phyloP scores from a whole-genome alignment of 2,888 invertebrate genomes.

The Polietes domitor region DNA sequence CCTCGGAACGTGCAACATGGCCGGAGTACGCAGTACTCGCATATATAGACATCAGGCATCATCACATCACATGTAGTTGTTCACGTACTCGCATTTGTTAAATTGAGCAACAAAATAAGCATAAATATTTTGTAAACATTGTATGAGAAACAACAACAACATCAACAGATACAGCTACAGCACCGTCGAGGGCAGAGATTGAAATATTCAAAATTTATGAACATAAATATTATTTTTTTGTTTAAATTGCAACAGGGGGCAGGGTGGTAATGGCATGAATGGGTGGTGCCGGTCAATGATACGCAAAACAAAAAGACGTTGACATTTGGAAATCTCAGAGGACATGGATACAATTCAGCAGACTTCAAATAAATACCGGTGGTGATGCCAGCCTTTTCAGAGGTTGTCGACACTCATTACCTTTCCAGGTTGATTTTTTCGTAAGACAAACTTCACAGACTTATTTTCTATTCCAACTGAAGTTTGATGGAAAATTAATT shows the following conservation, averaged over 20 bases:
- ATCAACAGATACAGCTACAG: not conserved
- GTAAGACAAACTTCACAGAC: too few relatives aligned
- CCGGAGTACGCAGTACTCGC: not conserved
- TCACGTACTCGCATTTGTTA: not conserved
- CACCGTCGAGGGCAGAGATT: not conserved
- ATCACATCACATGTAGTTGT: not conserved
- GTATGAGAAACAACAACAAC: not conserved
- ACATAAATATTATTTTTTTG: not conserved
- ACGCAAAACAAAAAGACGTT: too few relatives aligned
- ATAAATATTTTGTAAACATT: slow-evolving; percentile 9
- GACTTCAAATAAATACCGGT: too few relatives aligned
- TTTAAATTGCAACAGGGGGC: not conserved
- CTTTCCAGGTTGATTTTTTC: too few relatives aligned
- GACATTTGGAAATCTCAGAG: too few relatives aligned
- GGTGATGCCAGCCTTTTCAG: too few relatives aligned
- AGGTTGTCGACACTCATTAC: too few relatives aligned
- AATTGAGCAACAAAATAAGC: slow-evolving; percentile 8
- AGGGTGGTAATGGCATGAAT: not conserved
- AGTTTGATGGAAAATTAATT: too few relatives aligned
- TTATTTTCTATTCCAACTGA: too few relatives aligned
- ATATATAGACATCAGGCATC: not conserved
- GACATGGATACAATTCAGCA: too few relatives aligned
- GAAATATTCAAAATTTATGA: slow-evolving; percentile 15
- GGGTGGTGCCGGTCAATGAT: not conserved
- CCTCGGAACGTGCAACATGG: slow-evolving; percentile 27